phyloP scores from a whole-genome alignment of 2,797 vertebrate genomes.

The Tadarida brasiliensis region DNA sequence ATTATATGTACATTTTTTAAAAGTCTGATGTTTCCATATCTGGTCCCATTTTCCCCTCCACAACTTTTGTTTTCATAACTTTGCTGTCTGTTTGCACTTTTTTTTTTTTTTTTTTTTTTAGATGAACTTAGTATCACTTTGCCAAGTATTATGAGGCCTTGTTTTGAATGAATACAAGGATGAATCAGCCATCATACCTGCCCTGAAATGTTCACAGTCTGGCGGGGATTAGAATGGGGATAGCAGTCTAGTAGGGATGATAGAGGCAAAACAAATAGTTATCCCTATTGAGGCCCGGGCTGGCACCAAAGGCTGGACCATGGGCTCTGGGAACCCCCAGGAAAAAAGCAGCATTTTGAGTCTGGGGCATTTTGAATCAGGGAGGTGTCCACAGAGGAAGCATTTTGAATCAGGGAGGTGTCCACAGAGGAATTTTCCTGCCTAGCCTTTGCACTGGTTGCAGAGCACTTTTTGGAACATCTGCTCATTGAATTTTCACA shows the following conservation, averaged over 20 bases:
- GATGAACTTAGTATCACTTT: constrained; percentile 19
- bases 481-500: background rate
- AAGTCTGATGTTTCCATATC: background rate
- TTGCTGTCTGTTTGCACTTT: background rate
- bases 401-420: background rate
- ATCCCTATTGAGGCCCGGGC: background rate
- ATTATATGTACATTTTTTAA: background rate
- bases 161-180: background rate
- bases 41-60: background rate
- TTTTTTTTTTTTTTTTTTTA: background rate
- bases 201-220: background rate
- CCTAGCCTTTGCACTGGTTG: background rate
- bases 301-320: background rate
- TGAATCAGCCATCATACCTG: background rate
- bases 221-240: background rate
- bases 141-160: constrained; percentile 33
- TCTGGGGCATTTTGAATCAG: background rate
- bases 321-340: background rate
- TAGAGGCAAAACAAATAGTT: background rate
- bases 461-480: background rate
- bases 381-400: background rate
- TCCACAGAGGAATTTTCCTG: background rate
- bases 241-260: background rate
- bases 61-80: constrained; percentile 20
- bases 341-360: background rate